Percentiles rank a stretch among this genome's conserved stretches.
Conservation (phyloP, 2,113 vertebrate genomes). For the Dendropsophus ebraccatus region DNA sequence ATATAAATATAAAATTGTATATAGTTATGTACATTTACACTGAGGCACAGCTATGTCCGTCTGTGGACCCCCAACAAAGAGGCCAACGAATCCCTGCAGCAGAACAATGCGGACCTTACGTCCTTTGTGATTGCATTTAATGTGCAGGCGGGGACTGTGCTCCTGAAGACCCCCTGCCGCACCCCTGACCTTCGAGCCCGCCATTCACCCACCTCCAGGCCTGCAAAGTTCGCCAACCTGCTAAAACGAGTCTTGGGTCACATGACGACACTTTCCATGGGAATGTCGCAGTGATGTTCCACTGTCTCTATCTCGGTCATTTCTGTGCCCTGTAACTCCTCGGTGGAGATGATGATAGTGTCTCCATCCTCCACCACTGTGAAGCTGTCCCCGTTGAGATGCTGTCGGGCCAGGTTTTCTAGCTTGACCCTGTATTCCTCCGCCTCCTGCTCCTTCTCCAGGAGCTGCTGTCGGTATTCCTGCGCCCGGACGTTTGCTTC, state of each 20-base stretch:
- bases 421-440: slow-evolving; percentile 81
- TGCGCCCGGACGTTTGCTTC: slow-evolving; percentile 83
- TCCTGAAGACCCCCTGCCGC: neutral
- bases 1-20: slow-evolving; percentile 10
- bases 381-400: slow-evolving; percentile 63
- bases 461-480: slow-evolving; percentile 84
- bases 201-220: neutral
- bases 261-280: slow-evolving; percentile 58
- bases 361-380: slow-evolving; percentile 65
- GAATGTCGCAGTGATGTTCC: slow-evolving; percentile 56
- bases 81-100: slow-evolving; percentile 3
- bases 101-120: too few species aligned
- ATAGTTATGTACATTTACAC: slow-evolving; percentile 5
- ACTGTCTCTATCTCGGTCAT: slow-evolving; percentile 61
- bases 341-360: slow-evolving; percentile 72
- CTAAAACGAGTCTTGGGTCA: neutral
- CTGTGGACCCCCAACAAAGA: neutral
- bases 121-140: neutral
- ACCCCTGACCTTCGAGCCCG: neutral
- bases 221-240: neutral
- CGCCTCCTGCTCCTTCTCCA: slow-evolving; percentile 85
- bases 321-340: slow-evolving; percentile 65
- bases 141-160: neutral
- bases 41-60: neutral
- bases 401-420: slow-evolving; percentile 79